These are phyloP conservation scores for Decapterus maruadsi DNA, from an alignment of 2,797 vertebrate genomes.

Conservation along the genomic window DNA sequence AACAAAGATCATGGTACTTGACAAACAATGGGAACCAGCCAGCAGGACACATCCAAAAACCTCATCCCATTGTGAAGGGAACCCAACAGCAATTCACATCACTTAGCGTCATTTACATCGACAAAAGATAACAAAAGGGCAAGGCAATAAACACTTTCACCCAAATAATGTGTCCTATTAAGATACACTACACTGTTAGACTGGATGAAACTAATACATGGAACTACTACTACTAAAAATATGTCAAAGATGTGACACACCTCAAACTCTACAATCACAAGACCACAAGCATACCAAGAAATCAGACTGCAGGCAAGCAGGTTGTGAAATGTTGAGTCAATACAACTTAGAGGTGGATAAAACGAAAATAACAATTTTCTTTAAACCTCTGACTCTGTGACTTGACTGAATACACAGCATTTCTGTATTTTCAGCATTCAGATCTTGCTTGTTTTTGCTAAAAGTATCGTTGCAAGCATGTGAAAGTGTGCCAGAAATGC, in stretches of 20 bases:
- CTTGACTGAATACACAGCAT: conserved; percentile 8
- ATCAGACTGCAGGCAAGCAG: neutral
- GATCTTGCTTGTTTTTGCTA: conserved; percentile 54
- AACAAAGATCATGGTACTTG: conserved; percentile 38
- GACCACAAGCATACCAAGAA: conserved; percentile 15
- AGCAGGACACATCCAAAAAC: conserved; percentile 37
- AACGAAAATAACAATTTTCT: neutral
- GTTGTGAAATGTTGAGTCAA: conserved; percentile 14
- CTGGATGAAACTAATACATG: conserved; percentile 46
- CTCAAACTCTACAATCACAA: conserved; percentile 52
- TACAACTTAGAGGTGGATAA: neutral
- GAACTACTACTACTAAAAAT: conserved; percentile 57
- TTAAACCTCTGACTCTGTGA: neutral
- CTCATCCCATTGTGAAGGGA: conserved; percentile 27
- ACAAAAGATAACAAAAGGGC: conserved; percentile 28
- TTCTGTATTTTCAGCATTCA: conserved; percentile 25
- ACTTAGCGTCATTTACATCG: conserved; percentile 55
- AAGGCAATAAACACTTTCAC: conserved; percentile 16
- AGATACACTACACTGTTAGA: conserved; percentile 53
- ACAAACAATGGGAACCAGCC: conserved; percentile 47
- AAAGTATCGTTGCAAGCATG: conserved; percentile 51
- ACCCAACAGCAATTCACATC: conserved; percentile 45
- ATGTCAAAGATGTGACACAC: conserved; percentile 77
- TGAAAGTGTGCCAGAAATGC: conserved; percentile 59
- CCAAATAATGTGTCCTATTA: conserved; percentile 15